Evolutionary conservation across 1,140 invertebrate species (phyloP).

Genomic region (Neodiprion pinetum): DNA sequence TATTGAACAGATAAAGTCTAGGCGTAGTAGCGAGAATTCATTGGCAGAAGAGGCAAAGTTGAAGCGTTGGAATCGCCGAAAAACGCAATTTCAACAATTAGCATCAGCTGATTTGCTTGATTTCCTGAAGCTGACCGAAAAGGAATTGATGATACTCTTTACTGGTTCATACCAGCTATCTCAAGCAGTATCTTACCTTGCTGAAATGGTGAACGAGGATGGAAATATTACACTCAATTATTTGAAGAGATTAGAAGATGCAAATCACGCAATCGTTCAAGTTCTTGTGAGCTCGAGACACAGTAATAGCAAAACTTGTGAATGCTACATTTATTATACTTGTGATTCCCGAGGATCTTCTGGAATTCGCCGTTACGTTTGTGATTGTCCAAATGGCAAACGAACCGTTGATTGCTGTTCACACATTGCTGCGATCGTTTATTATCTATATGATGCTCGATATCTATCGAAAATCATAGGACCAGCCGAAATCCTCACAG

Average conservation of each 20-base stretch:
- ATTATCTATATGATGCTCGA: no score
- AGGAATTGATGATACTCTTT: no score
- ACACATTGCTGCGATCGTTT: no score
- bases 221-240: no score
- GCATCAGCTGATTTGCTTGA: slow-evolving; percentile 12
- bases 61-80: not conserved
- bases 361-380: slow-evolving; percentile 10
- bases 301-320: slow-evolving; percentile 9
- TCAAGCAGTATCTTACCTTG: no score
- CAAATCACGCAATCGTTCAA: not conserved
- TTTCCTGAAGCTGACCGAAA: slow-evolving; percentile 10
- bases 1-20: no score
- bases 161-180: no score
- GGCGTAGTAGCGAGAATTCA: no score
- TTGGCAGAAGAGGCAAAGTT: not conserved
- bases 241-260: not conserved
- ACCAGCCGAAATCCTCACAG: no score
- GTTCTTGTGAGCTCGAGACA: slow-evolving; percentile 8
- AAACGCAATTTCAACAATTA: not conserved
- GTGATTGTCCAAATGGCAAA: slow-evolving; percentile 10
- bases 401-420: no score
- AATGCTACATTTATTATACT: slow-evolving; percentile 17
- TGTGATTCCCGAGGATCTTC: not conserved
- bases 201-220: no score
- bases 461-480: no score